Base-by-base conservation (phyloP, 1,140 invertebrate species). In the Adoxophyes honmai region DNA sequence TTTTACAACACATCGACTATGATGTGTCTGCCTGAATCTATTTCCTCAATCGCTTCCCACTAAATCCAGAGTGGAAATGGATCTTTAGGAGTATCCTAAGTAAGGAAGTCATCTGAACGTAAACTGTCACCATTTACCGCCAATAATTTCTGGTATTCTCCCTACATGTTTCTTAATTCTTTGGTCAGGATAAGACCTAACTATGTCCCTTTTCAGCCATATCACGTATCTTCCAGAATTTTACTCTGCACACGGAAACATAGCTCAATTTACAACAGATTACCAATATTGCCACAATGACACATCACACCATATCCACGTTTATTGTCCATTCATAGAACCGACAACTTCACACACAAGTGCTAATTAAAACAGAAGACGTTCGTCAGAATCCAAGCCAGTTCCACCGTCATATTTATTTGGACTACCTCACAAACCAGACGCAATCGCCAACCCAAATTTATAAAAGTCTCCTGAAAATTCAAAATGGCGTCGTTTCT, bases 201-300 rank as follows among this genome's bases (percentile, higher is more conserved):
- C n/a, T n/a, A n/a, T n/a, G n/a, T n/a, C n/a, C n/a, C n/a, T n/a
- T 28, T 3, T 6, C 6, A 6, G 21, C 6, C 2, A 28, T 28
- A 28, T 3, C 21, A 28, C 21, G 6, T 28, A 3, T 28, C 21
- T 28, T 28, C 2, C 6, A 28, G 21, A 2, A 3, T 2, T 2
- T 6, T 28, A 3, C 21, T 28, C 21, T 28, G 21, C 21, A 28
- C 21, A 28, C 21, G 21, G 21, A 48, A 21, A 13, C 4, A 10
- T 8, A 48, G 1, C 10, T 48, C 11, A 5, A 48, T 48, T 21
- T 15, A 48, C 42, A 48, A 53, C 38, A 59, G 38, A 34, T 11
- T 37, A 48, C 21, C 52, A 60, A 60, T 58, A 38, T 51, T 64
- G 60, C 52, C 14, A 55, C 59, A 55, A 68, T 64, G 60, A 60